Conservation (phyloP, 2,113 vertebrate species). For the sheep (Ovis aries) region ARS-UI_Ramb_v3.0 NC_056054.1:231877001-231877500, state of each 20-base stretch:
- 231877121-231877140: not conserved
- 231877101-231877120: not conserved
- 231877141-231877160: not conserved
- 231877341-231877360: not conserved
- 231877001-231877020: not conserved
- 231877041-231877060: not conserved
- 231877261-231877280: not conserved
- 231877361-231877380: not conserved
- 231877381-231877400: not conserved
- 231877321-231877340: not conserved
- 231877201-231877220: not conserved
- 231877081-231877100: not conserved
- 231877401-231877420: not conserved
- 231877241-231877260: not conserved
- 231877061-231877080: not conserved
- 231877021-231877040: not conserved
- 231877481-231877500: not conserved
- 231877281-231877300: not conserved
- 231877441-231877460: accelerated
- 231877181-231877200: not conserved
- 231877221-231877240: not conserved
- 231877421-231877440: not conserved
- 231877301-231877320: not conserved
- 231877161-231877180: not conserved
- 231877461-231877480: not conserved